A percentile compares a stretch with the other conserved stretches of the same genome.
Evolutionary conservation across 2,797 vertebrate genomes (phyloP).

Genomic region (Rousettus madagascariensis): DNA sequence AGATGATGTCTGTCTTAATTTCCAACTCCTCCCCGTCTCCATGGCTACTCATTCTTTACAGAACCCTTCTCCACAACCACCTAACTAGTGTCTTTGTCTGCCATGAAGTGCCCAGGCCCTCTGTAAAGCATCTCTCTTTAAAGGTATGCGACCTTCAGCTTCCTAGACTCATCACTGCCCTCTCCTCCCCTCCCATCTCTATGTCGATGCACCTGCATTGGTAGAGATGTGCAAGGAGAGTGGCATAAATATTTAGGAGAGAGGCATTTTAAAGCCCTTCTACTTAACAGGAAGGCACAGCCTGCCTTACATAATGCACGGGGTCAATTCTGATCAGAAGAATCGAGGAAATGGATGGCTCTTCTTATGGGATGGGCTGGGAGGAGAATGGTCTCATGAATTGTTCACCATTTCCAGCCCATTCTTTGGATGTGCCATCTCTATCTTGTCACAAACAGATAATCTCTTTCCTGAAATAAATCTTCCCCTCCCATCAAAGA

Average conservation of each 20-base stretch:
- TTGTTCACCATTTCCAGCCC: not conserved
- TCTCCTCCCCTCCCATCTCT: rapidly evolving
- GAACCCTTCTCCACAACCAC: not conserved
- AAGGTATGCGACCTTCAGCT: not conserved
- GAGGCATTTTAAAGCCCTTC: not conserved
- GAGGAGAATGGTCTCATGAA: not conserved
- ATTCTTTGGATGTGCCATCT: not conserved
- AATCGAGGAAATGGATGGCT: not conserved
- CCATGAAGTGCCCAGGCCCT: not conserved
- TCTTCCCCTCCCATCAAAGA: conserved; percentile 54
- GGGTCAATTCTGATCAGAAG: not conserved
- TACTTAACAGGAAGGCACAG: not conserved
- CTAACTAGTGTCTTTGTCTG: not conserved
- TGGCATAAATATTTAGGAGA: not conserved
- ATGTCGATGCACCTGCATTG: not conserved
- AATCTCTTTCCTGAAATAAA: conserved; percentile 55
- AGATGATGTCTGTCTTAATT: not conserved
- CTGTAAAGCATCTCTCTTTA: not conserved
- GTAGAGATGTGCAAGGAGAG: not conserved
- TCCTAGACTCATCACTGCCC: no score
- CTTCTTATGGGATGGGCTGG: not conserved
- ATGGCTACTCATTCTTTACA: not conserved
- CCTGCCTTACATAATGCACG: not conserved
- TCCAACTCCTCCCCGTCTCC: not conserved
- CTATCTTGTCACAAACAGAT: not conserved